Percentiles rank a stretch among this genome's conserved stretches.
Evolutionary conservation across 2,888 invertebrate genomes (phyloP).

Genomic region (Brachyopa scutellaris): DNA sequence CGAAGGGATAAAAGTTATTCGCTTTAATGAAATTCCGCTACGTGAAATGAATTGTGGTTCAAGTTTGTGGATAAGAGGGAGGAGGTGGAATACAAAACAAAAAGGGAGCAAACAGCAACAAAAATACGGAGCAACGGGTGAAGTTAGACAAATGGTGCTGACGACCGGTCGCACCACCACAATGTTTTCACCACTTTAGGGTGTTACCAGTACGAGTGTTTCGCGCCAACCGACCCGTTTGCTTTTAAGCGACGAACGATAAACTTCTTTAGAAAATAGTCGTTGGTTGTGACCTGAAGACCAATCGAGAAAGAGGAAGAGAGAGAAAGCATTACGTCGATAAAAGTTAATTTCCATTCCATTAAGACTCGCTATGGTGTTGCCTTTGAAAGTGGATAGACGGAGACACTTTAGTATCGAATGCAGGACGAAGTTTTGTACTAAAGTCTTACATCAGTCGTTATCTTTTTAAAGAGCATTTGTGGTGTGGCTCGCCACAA

Average conservation of each 20-base stretch:
- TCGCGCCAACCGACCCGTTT: not conserved
- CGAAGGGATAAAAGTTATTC: slow-evolving; percentile 65
- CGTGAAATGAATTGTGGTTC: slow-evolving; percentile 68
- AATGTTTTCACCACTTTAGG: not conserved
- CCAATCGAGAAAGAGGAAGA: too few relatives aligned
- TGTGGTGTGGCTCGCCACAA: too few relatives aligned
- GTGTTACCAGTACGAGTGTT: too few relatives aligned
- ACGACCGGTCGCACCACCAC: not conserved
- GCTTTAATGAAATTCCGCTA: slow-evolving; percentile 67
- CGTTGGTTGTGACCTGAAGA: too few relatives aligned
- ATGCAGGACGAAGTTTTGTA: slow-evolving; percentile 17
- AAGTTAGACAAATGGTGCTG: slow-evolving; percentile 21
- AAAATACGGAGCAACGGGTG: not conserved
- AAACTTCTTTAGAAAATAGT: too few relatives aligned
- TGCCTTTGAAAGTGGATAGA: not conserved
- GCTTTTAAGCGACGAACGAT: too few relatives aligned
- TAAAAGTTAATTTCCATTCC: slow-evolving; percentile 37
- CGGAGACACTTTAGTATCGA: not conserved
- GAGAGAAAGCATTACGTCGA: too few relatives aligned
- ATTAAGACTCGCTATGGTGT: slow-evolving; percentile 22
- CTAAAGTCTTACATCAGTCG: not conserved
- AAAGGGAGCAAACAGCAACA: slow-evolving; percentile 2
- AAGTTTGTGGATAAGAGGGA: slow-evolving; percentile 48
- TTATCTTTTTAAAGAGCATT: too few relatives aligned
- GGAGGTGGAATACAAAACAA: too few relatives aligned